Base-by-base conservation (phyloP, 2,888 invertebrate species). In the Neoitamus cyanurus region DNA sequence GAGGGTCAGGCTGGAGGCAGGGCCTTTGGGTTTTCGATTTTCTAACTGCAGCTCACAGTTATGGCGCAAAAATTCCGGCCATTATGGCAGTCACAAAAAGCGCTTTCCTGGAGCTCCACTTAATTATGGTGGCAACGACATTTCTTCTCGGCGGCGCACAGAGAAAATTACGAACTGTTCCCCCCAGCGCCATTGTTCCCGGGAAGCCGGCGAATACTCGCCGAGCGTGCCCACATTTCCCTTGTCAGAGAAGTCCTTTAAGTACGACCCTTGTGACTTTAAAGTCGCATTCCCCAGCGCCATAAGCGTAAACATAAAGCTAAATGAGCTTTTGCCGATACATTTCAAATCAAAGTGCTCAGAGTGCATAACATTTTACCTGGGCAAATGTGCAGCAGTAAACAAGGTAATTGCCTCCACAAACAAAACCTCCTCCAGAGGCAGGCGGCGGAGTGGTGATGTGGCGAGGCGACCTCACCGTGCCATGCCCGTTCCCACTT, bases 281-380 rank as follows among this genome's bases (percentile, higher is more conserved):
- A 37, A 75, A 42, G 75, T 42, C 28, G 20, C 75, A 75, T 25
- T 75, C 42, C 37, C 46, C 13, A 28, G 28, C 25, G 42, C 25
- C n/a, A 20, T 28, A 20, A 75, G 34, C 75, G 42, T 42, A 75
- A 42, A 31, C 36, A 73, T 36, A 73, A 73, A 73, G 73, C 34
- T 34, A 75, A 37, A 34, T 30, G 42, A 75, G 75, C 75, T 75
- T 75, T 75, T 75, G 75, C 75, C 75, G 42, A 75, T 75, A 75
- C 75, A 75, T 75, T 75, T 75, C 75, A 42, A 75, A 37, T 75
- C 75, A 75, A 75, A 75, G 75, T 75, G 75, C 75, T 75, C 75
- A 75, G 75, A 37, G 25, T 42, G 75, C 75, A 75, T 75, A 75
- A 75, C 37, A 42, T 75, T 75, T 75, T 75, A 75, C 75, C 75